Evolutionary conservation across 2,113 vertebrate genomes (phyloP), one percentile per base, ranked within the genome.

Genomic region (Okapia johnstoni): DNA sequence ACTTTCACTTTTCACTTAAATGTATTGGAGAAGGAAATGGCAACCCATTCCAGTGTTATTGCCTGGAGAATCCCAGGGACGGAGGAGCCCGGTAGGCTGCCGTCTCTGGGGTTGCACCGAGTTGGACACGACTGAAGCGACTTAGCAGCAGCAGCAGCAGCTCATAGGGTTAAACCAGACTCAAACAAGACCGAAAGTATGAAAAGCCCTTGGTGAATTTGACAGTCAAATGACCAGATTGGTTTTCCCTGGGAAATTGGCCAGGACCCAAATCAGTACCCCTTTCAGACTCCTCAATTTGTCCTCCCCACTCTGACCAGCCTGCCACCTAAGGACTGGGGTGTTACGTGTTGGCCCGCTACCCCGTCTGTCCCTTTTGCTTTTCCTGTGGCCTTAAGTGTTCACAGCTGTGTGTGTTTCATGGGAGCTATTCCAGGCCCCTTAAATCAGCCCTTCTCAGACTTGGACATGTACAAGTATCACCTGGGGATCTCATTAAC

Each of bases 291-390:
- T 26, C 55, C 11, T 23, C 4, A 5, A 7, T 90, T 48, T 40
- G 43, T 15, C 50, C 15, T 43, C 8, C 63, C 63, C 12, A 0
- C 1, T 58, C 12, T 52, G 63, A 12, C 40, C 25, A 48, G 57
- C 28, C 30, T 84, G 50, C 70, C n/a, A 21, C 23, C 79, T 28
- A 13, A 46, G 23, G 43, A 7, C 33, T 5, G 16, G 36, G 40
- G 21, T 33, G 2, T 3, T 43, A n/a, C 1, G 0, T 3, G 11
- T 4, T 26, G 80, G 25, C 30, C 54, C 28, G 14, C 61, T 4
- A 6, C 16, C 14, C 61, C 2, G 0, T 28, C 33, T 0, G 2
- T 40, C 25, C n/a, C 58, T 85, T 73, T 40, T 13, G 26, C 52
- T 81, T 91, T 55, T 26, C 36, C 85, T 28, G 54, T 28, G 17